Evolutionary conservation across 1,140 invertebrate genomes (phyloP), one percentile per base, ranked within the genome.

Genomic region (Cephus cinctus): DNA sequence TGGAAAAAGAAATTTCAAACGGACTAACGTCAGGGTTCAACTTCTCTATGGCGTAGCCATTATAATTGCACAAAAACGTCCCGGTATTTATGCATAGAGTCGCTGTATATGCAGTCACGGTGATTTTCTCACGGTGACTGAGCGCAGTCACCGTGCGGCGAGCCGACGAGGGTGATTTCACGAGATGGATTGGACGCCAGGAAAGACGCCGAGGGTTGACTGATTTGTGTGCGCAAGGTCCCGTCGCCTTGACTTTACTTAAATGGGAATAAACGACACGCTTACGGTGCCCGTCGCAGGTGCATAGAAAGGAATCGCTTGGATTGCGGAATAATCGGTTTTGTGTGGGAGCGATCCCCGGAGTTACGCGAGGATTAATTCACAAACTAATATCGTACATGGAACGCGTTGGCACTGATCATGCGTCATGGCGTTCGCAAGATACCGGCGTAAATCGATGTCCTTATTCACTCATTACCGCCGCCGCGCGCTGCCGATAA

Each of bases 191-290:
- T 55, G 59, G 49, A 59, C 50, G 59, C 59, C 59, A 52, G 47
- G 57, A 18, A 21, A 36, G 40, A 35, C 42, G 51, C 53, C 38
- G 54, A 61, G 63, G 63, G 63, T 65, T 67, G 65, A 67, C 65
- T 67, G 65, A 67, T 67, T 67, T 67, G 65, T 67, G 65, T 67
- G 63, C 57, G 57, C 61, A 44, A 62, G 53, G 42, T 61, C 52
- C 55, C 59, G 63, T 64, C 61, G 55, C 61, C 63, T 67, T 63
- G 61, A 48, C 59, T 66, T 59, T 67, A 67, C 65, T 67, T 67
- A 67, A 67, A 67, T 63, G 65, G 65, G 57, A 67, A 67, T 67
- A 64, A 67, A 66, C 61, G 59, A 60, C 50, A 56, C 35, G 41
- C 45, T 36, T 52, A 35, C 50, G 46, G 43, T 52, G 49, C 44